Evolutionary conservation across 2,888 invertebrate genomes (phyloP).

Genomic region (Flexamia atlantica): DNA sequence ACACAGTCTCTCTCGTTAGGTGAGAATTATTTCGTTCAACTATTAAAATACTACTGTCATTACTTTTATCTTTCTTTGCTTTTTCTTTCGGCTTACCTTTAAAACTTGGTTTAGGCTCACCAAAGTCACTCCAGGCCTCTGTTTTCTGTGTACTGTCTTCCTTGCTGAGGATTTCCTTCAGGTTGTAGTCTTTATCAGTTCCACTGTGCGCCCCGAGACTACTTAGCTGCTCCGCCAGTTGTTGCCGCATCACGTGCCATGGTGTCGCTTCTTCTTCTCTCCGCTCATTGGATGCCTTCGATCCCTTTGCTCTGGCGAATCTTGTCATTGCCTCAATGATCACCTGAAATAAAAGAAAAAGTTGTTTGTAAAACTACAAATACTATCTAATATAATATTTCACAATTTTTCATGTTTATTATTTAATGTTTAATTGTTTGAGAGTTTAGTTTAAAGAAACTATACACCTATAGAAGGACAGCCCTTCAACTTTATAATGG

Average conservation of each 20-base stretch:
- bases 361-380: too few species aligned
- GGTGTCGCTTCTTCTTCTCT: slow-evolving; percentile 84
- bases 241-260: slow-evolving; percentile 83
- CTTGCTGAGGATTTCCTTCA: background rate
- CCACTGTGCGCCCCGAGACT: background rate
- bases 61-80: background rate
- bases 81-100: background rate
- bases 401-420: too few species aligned
- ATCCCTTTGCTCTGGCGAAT: slow-evolving; percentile 86
- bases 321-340: slow-evolving; percentile 88
- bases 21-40: too few species aligned
- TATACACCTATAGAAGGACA: too few species aligned
- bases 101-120: slow-evolving; percentile 64
- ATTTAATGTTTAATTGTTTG: too few species aligned
- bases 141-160: slow-evolving; percentile 60
- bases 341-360: too few species aligned
- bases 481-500: too few species aligned
- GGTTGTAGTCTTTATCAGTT: background rate
- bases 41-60: too few species aligned
- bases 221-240: slow-evolving; percentile 49
- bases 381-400: too few species aligned
- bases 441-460: too few species aligned
- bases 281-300: slow-evolving; percentile 85
- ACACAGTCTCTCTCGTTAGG: too few species aligned
- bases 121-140: slow-evolving; percentile 73